These are phyloP conservation scores for Schrankia costaestrigalis DNA, from an alignment of 2,888 invertebrate genomes.

Conservation along the genomic window DNA sequence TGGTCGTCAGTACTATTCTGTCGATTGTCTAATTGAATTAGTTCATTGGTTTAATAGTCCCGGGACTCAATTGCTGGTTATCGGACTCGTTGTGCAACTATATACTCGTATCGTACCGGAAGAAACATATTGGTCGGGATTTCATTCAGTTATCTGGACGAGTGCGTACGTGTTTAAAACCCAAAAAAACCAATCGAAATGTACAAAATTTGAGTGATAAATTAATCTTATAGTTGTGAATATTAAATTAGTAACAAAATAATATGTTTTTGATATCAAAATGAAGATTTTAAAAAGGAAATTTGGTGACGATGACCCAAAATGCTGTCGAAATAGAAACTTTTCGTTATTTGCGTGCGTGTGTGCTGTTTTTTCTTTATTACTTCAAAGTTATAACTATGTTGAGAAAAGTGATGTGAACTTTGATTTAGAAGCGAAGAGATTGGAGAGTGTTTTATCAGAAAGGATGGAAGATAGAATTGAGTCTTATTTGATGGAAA, in stretches of 20 bases:
- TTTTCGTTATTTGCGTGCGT: constrained; percentile 60
- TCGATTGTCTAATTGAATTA: constrained; percentile 65
- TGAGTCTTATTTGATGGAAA: constrained; percentile 48
- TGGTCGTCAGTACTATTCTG: constrained; percentile 31
- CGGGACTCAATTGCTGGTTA: constrained; percentile 64
- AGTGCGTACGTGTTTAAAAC: constrained; percentile 24
- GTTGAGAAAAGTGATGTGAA: constrained; percentile 36
- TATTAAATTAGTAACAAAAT: constrained; percentile 7
- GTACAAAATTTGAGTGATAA: neutral
- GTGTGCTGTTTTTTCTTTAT: constrained; percentile 60
- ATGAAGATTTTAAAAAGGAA: constrained; percentile 34
- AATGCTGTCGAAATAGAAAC: constrained; percentile 51
- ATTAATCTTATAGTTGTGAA: neutral
- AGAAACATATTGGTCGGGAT: constrained; percentile 64
- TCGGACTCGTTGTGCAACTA: constrained; percentile 65
- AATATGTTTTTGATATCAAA: constrained; percentile 23
- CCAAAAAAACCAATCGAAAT: constrained; percentile 4
- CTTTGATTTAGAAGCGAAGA: constrained; percentile 39
- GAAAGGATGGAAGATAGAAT: constrained; percentile 55
- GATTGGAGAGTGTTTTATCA: constrained; percentile 49
- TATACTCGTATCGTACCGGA: constrained; percentile 58
- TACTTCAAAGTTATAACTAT: constrained; percentile 60
- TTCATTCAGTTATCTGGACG: constrained; percentile 55
- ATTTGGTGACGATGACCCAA: constrained; percentile 32
- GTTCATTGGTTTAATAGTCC: constrained; percentile 53